Conservation (phyloP, 1,140 invertebrate genomes). For the Drosophila paulistorum region DNA sequence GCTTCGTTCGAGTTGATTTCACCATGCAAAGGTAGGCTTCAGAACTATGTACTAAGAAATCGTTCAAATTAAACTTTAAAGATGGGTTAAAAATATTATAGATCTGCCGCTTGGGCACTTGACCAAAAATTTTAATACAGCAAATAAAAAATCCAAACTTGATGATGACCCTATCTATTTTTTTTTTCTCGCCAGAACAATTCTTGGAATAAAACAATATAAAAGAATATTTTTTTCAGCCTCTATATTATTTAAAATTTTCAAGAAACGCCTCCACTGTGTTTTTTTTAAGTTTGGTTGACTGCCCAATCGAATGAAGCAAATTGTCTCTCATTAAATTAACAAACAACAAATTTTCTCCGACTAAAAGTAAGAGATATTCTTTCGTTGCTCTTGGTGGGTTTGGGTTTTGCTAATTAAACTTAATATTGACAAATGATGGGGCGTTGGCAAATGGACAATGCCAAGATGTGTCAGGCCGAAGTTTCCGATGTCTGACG, state of each 20-base stretch:
- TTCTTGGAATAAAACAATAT: neutral
- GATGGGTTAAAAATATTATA: no score
- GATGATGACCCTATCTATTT: no score
- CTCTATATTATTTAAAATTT: neutral
- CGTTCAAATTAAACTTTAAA: no score
- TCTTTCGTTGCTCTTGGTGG: neutral
- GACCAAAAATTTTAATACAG: no score
- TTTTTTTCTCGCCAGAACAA: neutral
- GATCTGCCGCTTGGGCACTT: no score
- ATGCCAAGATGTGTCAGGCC: constrained; percentile 59
- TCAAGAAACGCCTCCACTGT: neutral
- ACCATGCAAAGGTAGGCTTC: no score
- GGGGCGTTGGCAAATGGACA: constrained; percentile 62
- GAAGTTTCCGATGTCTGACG: constrained; percentile 29
- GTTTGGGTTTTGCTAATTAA: constrained; percentile 68
- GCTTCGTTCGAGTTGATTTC: no score
- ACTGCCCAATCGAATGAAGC: constrained; percentile 56
- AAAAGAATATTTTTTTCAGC: neutral
- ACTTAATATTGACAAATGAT: constrained; percentile 81
- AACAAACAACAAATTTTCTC: constrained; percentile 12
- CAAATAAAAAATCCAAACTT: no score
- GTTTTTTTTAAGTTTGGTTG: neutral
- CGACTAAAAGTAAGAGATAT: constrained; percentile 9
- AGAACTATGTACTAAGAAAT: no score
- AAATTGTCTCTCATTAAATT: constrained; percentile 62